These are phyloP conservation scores for Sylvilagus bachmani DNA, from an alignment of 2,113 vertebrate genomes.

Conservation along the genomic window DNA sequence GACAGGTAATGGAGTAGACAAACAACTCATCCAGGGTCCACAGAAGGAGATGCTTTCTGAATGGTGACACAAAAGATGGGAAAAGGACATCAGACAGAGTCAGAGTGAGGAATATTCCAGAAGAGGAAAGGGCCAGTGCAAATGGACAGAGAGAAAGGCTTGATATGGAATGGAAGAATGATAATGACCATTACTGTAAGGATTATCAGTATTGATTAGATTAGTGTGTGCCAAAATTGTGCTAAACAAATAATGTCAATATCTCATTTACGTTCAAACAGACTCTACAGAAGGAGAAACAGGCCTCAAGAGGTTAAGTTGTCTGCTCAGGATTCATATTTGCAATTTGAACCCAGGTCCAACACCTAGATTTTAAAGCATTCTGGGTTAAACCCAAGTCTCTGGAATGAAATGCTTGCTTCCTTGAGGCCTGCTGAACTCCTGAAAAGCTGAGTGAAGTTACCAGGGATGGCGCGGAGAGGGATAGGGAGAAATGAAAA, in stretches of 20 bases:
- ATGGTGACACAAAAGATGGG: rapidly evolving
- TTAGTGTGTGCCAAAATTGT: neutral
- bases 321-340: neutral
- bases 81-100: neutral
- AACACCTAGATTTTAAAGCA: neutral
- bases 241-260: neutral
- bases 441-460: neutral
- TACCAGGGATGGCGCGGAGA: neutral
- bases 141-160: neutral
- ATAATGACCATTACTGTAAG: neutral
- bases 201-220: neutral
- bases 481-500: neutral
- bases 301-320: neutral
- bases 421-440: neutral
- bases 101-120: neutral
- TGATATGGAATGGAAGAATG: neutral
- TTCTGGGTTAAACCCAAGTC: neutral
- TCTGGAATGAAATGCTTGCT: neutral
- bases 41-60: neutral
- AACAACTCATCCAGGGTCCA: neutral
- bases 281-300: neutral
- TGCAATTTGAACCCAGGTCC: neutral
- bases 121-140: neutral
- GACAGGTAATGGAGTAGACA: neutral
- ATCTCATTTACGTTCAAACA: neutral